Conservation (phyloP, 2,797 vertebrate genomes). For the Pyrrhura leucotis region DNA sequence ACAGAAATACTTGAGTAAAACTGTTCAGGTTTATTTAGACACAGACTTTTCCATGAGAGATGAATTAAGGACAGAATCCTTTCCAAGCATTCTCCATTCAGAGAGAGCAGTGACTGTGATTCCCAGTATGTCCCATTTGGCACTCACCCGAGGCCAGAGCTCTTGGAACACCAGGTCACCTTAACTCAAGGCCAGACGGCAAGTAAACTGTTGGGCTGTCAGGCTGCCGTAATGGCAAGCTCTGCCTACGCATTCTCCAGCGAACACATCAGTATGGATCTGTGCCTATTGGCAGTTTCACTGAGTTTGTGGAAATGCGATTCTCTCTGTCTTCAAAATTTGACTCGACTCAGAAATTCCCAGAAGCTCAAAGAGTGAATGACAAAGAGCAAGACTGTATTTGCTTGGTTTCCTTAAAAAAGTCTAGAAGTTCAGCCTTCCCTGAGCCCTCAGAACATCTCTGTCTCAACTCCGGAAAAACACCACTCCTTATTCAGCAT, state of each 20-base stretch:
- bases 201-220: not conserved
- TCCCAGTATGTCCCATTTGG: rapidly evolving
- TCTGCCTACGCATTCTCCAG: not conserved
- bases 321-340: not conserved
- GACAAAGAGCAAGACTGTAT: not conserved
- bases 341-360: not conserved
- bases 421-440: not conserved
- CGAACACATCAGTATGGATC: not conserved
- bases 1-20: not conserved
- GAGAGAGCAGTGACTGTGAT: not conserved
- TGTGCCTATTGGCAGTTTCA: not conserved
- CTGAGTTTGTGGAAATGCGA: not conserved
- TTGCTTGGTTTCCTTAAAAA: not conserved
- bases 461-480: not conserved
- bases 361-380: not conserved
- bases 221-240: not conserved
- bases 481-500: not conserved
- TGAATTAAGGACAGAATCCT: not conserved
- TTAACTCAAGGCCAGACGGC: not conserved
- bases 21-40: not conserved
- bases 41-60: not conserved
- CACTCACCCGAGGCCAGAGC: rapidly evolving
- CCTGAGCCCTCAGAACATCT: not conserved
- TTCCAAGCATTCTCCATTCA: not conserved
- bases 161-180: not conserved